Evolutionary conservation across 2,113 vertebrate species (phyloP).

Genomic region (Jacana jacana): DNA sequence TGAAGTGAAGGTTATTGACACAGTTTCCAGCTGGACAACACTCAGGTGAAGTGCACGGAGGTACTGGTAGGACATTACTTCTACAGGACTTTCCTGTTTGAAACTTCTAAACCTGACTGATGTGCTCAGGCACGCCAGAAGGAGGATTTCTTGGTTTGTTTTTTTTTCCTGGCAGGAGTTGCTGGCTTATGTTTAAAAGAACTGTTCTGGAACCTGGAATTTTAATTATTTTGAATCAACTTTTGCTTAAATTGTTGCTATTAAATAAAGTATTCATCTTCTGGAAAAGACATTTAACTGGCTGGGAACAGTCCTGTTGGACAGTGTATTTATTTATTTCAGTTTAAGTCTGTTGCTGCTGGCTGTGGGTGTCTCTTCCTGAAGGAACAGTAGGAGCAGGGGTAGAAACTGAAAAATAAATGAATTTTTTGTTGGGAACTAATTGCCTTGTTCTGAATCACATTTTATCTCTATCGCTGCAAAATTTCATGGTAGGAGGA

Average conservation of each 20-base stretch:
- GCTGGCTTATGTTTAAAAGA: slow-evolving; percentile 1
- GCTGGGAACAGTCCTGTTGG: not conserved
- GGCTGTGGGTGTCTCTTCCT: not conserved
- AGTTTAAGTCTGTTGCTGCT: not conserved
- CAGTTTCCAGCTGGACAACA: not conserved
- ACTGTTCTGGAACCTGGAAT: not conserved
- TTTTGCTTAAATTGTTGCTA: not conserved
- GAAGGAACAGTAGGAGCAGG: not conserved
- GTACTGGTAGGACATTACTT: not conserved
- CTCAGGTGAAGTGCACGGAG: not conserved
- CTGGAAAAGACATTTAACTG: not conserved
- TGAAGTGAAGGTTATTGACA: not conserved
- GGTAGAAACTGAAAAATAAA: not conserved
- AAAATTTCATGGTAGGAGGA: not conserved
- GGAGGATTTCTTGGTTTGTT: not conserved
- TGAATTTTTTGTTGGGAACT: not conserved
- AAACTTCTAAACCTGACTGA: not conserved
- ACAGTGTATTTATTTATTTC: not conserved
- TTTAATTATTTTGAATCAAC: slow-evolving; percentile 4
- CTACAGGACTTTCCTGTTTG: not conserved
- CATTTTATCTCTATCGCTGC: not conserved
- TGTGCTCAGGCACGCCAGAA: not conserved
- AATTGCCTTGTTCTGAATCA: not conserved
- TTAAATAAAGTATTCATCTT: not conserved
- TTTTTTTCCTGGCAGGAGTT: not conserved